Conservation (phyloP, 2,113 vertebrate genomes). For the Pangasianodon gigas region DNA sequence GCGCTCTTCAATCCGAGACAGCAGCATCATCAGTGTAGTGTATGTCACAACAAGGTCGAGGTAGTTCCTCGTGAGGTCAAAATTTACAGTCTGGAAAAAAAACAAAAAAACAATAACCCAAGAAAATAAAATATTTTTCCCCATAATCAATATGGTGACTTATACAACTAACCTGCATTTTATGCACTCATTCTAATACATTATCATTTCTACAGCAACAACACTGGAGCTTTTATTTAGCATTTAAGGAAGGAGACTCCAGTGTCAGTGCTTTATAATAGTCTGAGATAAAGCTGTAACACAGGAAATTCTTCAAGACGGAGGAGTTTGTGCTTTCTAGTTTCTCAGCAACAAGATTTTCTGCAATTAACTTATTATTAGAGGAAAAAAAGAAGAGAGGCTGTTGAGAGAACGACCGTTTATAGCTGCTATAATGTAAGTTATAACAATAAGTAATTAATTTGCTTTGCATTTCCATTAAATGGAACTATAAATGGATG, state of each 20-base stretch:
- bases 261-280: neutral
- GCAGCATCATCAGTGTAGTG: constrained; percentile 94
- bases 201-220: neutral
- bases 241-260: neutral
- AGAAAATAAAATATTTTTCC: neutral
- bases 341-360: neutral
- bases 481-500: neutral
- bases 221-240: neutral
- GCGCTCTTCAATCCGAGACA: constrained; percentile 97
- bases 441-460: neutral
- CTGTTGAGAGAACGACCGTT: neutral
- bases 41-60: constrained; percentile 97
- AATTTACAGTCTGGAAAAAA: constrained; percentile 89
- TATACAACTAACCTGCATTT: neutral
- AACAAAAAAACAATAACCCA: neutral
- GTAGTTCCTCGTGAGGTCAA: constrained; percentile 98
- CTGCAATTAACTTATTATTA: neutral
- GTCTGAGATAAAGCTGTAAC: neutral
- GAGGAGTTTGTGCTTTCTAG: neutral
- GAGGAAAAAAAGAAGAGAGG: neutral
- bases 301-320: no score
- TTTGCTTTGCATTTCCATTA: neutral
- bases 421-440: neutral
- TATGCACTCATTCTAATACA: neutral
- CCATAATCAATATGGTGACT: neutral